Evolutionary conservation across 37 sponge, comb jelly and placozoan genomes (phyloP).

Genomic region (Theonella swinhoei): DNA sequence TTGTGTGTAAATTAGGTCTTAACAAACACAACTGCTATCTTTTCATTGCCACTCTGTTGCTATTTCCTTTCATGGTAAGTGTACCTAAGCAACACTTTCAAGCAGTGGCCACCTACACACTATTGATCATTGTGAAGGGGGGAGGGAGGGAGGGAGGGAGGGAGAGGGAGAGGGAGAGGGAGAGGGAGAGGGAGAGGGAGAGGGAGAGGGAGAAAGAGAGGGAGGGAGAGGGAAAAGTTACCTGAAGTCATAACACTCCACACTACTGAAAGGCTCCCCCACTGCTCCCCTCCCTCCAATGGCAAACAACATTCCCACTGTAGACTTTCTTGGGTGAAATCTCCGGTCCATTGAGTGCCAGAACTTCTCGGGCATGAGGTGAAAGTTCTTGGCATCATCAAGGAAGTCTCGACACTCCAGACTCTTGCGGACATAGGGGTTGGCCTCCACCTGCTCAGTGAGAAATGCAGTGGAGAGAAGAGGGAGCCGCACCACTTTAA

Average conservation of each 20-base stretch:
- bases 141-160: too few relatives aligned
- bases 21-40: too few relatives aligned
- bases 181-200: too few relatives aligned
- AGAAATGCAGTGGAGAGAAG: constrained; percentile 76
- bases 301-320: constrained; percentile 86
- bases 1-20: too few relatives aligned
- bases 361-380: constrained; percentile 68
- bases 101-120: too few relatives aligned
- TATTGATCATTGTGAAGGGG: too few relatives aligned
- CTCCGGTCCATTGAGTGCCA: constrained; percentile 10
- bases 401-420: constrained; percentile 81
- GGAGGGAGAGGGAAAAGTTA: too few relatives aligned
- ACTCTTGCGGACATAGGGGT: constrained; percentile 52
- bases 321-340: constrained; percentile 80
- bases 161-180: too few relatives aligned
- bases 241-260: constrained; percentile 90
- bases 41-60: too few relatives aligned
- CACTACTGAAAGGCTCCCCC: constrained; percentile 85
- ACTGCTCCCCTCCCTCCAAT: constrained; percentile 91
- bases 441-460: constrained; percentile 67
- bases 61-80: too few relatives aligned
- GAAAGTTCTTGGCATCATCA: constrained; percentile 91
- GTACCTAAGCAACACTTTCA: too few relatives aligned
- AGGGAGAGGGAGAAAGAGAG: too few relatives aligned
- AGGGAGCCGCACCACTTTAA: constrained; percentile 77